Evolutionary conservation across 2,113 vertebrate genomes (phyloP).

Genomic region (Notarius quadriscutis): DNA sequence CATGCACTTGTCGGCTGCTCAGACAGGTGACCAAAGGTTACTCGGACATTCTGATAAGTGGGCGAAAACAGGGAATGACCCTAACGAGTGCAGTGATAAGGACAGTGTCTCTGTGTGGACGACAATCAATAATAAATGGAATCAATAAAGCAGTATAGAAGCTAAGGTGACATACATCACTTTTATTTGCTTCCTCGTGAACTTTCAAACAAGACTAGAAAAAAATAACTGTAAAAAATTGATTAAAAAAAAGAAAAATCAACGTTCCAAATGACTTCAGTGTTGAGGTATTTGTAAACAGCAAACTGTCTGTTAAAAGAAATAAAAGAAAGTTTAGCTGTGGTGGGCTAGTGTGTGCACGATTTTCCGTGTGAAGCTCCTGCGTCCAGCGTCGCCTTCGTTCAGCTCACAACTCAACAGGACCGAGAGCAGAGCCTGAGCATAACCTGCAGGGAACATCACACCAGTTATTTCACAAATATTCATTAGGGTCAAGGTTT

Average conservation of each 20-base stretch:
- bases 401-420: constrained; percentile 72
- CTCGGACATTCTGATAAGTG: constrained; percentile 28
- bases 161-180: neutral
- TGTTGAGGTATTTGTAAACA: neutral
- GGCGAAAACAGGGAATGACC: neutral
- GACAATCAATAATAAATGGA: neutral
- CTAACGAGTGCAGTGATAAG: neutral
- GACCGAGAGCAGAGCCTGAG: constrained; percentile 76
- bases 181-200: constrained; percentile 12
- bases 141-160: constrained; percentile 15
- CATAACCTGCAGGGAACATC: constrained; percentile 74
- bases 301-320: neutral
- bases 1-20: constrained; percentile 28
- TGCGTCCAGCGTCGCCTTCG: constrained; percentile 39
- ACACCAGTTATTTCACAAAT: constrained; percentile 2
- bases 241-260: neutral
- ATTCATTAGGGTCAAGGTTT: constrained; percentile 3
- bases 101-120: neutral
- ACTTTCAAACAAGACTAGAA: neutral
- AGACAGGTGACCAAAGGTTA: constrained; percentile 28
- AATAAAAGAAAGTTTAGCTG: constrained; percentile 34
- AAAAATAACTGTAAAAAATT: neutral
- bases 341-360: constrained; percentile 50
- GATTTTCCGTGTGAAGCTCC: constrained; percentile 57
- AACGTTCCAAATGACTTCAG: neutral